A percentile compares a stretch with the other conserved stretches of the same genome.
These are phyloP conservation scores for Stegastes partitus DNA, from an alignment of 2,113 vertebrate species.

Conservation along the genomic window DNA sequence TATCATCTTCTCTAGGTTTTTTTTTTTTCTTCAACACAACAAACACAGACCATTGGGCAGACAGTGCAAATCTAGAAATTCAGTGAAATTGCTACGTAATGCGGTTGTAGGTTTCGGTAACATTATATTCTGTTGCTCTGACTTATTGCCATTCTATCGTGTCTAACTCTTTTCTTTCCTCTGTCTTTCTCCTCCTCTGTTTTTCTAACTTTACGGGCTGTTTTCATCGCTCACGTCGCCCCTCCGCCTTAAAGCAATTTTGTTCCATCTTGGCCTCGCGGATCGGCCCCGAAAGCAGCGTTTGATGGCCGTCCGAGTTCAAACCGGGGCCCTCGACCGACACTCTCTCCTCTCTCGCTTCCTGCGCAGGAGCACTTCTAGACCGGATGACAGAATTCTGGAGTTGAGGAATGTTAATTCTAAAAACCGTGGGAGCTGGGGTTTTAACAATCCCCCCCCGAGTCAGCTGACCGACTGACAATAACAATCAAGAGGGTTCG, in stretches of 20 bases:
- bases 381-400: slow-evolving; percentile 12
- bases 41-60: slow-evolving; percentile 80
- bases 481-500: slow-evolving; percentile 56
- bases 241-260: slow-evolving; percentile 37
- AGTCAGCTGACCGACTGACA: slow-evolving; percentile 56
- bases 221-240: slow-evolving; percentile 19
- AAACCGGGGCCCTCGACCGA: slow-evolving; percentile 39
- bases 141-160: slow-evolving; percentile 77
- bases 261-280: slow-evolving; percentile 11
- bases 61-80: slow-evolving; percentile 83
- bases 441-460: slow-evolving; percentile 14
- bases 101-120: slow-evolving; percentile 74
- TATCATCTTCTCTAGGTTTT: slow-evolving; percentile 71
- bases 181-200: slow-evolving; percentile 48
- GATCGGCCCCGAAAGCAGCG: slow-evolving; percentile 28
- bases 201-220: slow-evolving; percentile 21
- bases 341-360: slow-evolving; percentile 54
- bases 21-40: slow-evolving; percentile 78
- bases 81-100: slow-evolving; percentile 81
- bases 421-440: slow-evolving; percentile 43
- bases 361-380: slow-evolving; percentile 36
- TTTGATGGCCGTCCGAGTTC: slow-evolving; percentile 46
- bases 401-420: slow-evolving; percentile 19
- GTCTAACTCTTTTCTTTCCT: slow-evolving; percentile 57
- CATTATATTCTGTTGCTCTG: slow-evolving; percentile 73